A percentile compares a stretch with the other conserved stretches of the same genome.
These are phyloP conservation scores for Trichogramma dendrolimi DNA, from an alignment of 2,888 invertebrate genomes.

Conservation along the genomic window DNA sequence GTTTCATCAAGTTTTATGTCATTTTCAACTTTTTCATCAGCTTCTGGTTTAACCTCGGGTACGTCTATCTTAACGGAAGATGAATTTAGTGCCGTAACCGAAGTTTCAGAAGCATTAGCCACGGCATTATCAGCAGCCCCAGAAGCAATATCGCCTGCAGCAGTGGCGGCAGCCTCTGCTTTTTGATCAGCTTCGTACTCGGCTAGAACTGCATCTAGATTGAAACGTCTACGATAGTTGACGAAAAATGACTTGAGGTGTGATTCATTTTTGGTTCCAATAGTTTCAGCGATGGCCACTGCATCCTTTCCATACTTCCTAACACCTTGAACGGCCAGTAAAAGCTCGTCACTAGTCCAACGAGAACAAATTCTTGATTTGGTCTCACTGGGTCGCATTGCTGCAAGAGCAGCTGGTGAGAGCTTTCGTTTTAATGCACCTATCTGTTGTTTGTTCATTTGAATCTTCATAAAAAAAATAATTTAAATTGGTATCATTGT, in stretches of 20 bases:
- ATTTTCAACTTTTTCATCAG: too few relatives aligned
- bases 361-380: conserved; percentile 74
- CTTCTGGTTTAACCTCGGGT: too few relatives aligned
- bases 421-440: conserved; percentile 77
- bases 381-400: conserved; percentile 62
- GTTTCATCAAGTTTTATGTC: too few relatives aligned
- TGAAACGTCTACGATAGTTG: conserved; percentile 84
- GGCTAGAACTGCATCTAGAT: conserved; percentile 79
- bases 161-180: too few relatives aligned
- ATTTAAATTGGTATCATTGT: background rate
- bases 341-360: conserved; percentile 90
- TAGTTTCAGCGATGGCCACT: conserved; percentile 88
- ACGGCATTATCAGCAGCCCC: too few relatives aligned
- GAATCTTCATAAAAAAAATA: conserved; percentile 65
- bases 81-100: too few relatives aligned
- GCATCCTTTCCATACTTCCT: conserved; percentile 83
- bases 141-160: too few relatives aligned
- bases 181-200: conserved; percentile 72
- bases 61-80: too few relatives aligned
- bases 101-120: too few relatives aligned
- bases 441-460: conserved; percentile 88
- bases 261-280: conserved; percentile 91
- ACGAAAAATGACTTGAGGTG: conserved; percentile 89
- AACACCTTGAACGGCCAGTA: conserved; percentile 85
- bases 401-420: conserved; percentile 61